Percentiles rank a stretch among this genome's conserved stretches.
Conservation (phyloP, 1,140 invertebrate genomes). For the Druon quercuslanigerum region DNA sequence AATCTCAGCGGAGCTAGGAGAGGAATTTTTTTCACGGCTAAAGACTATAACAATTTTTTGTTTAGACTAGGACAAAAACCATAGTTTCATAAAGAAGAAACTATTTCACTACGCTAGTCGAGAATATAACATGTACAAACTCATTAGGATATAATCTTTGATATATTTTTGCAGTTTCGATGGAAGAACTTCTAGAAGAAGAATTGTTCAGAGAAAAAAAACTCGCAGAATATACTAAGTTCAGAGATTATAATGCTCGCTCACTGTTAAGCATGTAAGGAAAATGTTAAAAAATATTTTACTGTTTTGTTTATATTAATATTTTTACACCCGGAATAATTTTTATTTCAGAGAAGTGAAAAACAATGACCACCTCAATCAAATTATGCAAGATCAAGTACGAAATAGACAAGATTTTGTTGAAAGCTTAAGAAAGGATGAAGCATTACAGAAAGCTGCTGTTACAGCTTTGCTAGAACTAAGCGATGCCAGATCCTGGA, state of each 20-base stretch:
- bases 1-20: too few relatives aligned
- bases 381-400: slow-evolving; percentile 79
- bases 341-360: slow-evolving; percentile 74
- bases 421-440: slow-evolving; percentile 79
- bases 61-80: too few relatives aligned
- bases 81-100: too few relatives aligned
- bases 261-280: slow-evolving; percentile 75
- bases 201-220: slow-evolving; percentile 78
- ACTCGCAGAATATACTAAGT: slow-evolving; percentile 78
- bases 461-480: slow-evolving; percentile 84
- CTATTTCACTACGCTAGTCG: too few relatives aligned
- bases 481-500: slow-evolving; percentile 84
- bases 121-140: too few relatives aligned
- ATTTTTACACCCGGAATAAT: background rate
- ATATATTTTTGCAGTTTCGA: slow-evolving; percentile 75
- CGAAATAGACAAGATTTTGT: slow-evolving; percentile 78
- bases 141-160: background rate
- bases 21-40: too few relatives aligned
- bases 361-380: slow-evolving; percentile 77
- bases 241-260: slow-evolving; percentile 77
- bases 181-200: slow-evolving; percentile 81
- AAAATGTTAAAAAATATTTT: slow-evolving; percentile 34
- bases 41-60: too few relatives aligned
- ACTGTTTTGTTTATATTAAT: too few relatives aligned
- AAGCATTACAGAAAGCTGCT: slow-evolving; percentile 84